Percentiles rank a stretch among this genome's conserved stretches.
Evolutionary conservation across 2,888 invertebrate genomes (phyloP).

Genomic region (Morpho helenor): DNA sequence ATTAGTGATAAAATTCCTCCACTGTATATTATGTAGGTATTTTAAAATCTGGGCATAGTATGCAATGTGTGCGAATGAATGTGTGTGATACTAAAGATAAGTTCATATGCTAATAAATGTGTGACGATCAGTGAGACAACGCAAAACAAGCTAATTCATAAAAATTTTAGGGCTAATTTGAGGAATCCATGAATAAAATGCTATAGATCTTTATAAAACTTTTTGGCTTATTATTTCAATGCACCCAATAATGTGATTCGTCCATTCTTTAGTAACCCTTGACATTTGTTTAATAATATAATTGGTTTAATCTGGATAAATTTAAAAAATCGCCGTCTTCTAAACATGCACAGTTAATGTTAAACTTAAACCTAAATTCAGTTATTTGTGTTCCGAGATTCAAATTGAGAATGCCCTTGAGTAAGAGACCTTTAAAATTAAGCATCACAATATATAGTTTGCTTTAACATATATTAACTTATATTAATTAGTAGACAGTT

Average conservation of each 20-base stretch:
- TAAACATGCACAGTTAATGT: too few species aligned
- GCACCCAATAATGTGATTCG: too few species aligned
- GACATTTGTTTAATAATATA: too few species aligned
- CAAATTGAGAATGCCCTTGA: too few species aligned
- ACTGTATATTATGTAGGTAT: constrained; percentile 69
- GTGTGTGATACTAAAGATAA: constrained; percentile 5
- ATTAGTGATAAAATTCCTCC: constrained; percentile 66
- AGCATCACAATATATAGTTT: constrained; percentile 3
- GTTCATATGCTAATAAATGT: constrained; percentile 9
- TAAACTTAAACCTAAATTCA: too few species aligned
- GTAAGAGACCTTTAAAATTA: constrained; percentile 1
- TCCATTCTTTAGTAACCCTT: too few species aligned
- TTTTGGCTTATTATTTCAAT: too few species aligned
- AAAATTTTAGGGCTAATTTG: background rate
- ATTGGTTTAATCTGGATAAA: too few species aligned
- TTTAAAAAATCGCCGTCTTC: too few species aligned
- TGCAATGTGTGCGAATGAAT: constrained; percentile 39
- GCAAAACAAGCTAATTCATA: background rate
- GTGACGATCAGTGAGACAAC: constrained; percentile 22
- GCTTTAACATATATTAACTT: constrained; percentile 1
- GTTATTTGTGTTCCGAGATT: too few species aligned
- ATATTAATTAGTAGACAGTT: background rate
- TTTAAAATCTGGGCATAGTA: constrained; percentile 46
- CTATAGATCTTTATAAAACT: too few species aligned
- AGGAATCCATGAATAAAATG: too few species aligned